phyloP scores from a whole-genome alignment of 2,113 vertebrate species.

The Sialia sialis region DNA sequence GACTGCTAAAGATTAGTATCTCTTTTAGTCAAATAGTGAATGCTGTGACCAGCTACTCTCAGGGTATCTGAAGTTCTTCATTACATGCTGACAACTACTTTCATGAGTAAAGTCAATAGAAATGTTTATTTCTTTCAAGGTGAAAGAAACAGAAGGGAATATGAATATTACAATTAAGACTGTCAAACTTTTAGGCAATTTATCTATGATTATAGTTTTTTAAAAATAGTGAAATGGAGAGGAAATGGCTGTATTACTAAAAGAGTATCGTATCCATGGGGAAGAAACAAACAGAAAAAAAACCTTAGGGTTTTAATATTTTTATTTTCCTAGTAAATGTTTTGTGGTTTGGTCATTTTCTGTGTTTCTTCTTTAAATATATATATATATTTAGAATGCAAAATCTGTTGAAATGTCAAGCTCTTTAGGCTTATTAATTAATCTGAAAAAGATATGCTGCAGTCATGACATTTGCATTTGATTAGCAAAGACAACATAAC shows the following conservation, averaged over 20 bases:
- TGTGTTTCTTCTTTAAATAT: background rate
- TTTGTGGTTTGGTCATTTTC: background rate
- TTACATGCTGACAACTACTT: background rate
- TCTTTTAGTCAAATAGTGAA: background rate
- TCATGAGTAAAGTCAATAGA: background rate
- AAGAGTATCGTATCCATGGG: accelerated
- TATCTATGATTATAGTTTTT: background rate
- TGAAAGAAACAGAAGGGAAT: background rate
- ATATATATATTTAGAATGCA: background rate
- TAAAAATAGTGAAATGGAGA: accelerated
- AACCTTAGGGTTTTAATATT: background rate
- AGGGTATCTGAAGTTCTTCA: background rate
- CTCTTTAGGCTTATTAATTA: background rate
- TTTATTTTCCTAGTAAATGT: background rate
- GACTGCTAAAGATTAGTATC: background rate
- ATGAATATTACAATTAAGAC: background rate
- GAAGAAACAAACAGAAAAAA: background rate
- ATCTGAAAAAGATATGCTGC: background rate
- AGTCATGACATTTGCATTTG: background rate
- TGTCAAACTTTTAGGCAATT: background rate
- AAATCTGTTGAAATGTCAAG: background rate
- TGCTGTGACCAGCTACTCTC: background rate
- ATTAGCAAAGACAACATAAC: constrained; percentile 7
- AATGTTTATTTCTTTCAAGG: background rate
- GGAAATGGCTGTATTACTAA: accelerated